Conservation (phyloP, 2,797 vertebrate species). For the Clamator glandarius region DNA sequence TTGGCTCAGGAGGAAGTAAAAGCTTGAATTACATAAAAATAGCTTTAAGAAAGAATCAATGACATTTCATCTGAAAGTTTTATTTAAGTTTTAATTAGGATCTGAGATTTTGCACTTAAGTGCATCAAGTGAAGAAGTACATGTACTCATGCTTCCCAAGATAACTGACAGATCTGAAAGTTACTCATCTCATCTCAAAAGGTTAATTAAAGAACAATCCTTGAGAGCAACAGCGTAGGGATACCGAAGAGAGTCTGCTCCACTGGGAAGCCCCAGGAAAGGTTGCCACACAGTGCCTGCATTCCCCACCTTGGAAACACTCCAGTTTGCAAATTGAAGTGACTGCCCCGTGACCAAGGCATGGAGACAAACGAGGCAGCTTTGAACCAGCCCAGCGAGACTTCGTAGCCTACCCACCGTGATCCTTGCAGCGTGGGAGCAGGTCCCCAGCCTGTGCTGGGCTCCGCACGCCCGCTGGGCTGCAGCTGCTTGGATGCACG, state of each 20-base stretch:
- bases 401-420: accelerated
- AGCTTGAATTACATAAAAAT: conserved; percentile 49
- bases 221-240: not conserved
- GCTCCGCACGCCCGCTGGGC: not conserved
- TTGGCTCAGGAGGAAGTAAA: conserved; percentile 25
- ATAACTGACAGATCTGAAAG: conserved; percentile 57
- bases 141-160: conserved; percentile 30
- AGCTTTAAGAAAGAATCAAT: conserved; percentile 61
- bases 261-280: not conserved
- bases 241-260: not conserved
- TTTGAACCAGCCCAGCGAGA: not conserved
- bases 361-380: accelerated
- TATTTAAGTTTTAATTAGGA: conserved; percentile 66
- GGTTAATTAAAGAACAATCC: conserved; percentile 61
- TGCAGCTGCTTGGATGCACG: not conserved
- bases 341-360: accelerated
- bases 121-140: conserved; percentile 31
- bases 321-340: not conserved
- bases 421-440: not conserved
- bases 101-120: conserved; percentile 31
- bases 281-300: not conserved
- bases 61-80: conserved; percentile 66
- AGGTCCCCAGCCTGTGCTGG: not conserved
- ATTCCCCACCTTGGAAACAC: not conserved
- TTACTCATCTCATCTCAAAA: conserved; percentile 45